A percentile compares a stretch with the other conserved stretches of the same genome.
phyloP scores from a whole-genome alignment of 2,797 vertebrate species.

The Phaenicophaeus curvirostris region DNA sequence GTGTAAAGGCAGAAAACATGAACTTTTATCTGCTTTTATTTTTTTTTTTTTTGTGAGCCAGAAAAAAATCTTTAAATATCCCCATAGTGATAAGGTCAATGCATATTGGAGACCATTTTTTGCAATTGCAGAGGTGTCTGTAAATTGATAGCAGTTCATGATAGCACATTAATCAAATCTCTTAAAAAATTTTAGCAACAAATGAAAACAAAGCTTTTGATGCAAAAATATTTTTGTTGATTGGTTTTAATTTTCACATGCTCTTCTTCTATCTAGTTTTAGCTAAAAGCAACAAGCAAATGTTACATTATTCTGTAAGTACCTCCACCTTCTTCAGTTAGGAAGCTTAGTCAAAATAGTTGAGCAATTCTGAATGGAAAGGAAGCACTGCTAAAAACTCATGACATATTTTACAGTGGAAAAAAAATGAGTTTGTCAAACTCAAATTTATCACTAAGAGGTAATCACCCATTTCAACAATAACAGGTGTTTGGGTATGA shows the following conservation, averaged over 20 bases:
- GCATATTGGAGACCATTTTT: neutral
- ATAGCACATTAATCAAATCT: neutral
- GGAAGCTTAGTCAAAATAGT: neutral
- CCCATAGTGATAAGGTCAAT: neutral
- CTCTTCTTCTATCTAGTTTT: neutral
- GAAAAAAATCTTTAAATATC: neutral
- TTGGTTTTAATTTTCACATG: neutral
- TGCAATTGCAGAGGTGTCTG: neutral
- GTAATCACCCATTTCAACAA: neutral
- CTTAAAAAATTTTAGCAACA: rapidly evolving
- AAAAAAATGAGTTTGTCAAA: rapidly evolving
- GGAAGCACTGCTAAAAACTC: neutral
- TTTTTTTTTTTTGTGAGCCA: neutral
- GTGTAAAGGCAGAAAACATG: neutral
- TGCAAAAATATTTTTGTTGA: neutral
- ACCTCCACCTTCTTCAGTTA: neutral
- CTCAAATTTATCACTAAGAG: neutral
- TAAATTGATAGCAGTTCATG: neutral
- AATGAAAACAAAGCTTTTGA: neutral
- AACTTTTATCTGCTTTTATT: neutral
- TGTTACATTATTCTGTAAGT: neutral
- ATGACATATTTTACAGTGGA: neutral
- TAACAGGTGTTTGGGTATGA: neutral
- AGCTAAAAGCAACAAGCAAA: neutral
- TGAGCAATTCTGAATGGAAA: neutral